These are phyloP conservation scores for Stomatorhinus walkeri DNA, from an alignment of 2,797 vertebrate species.

Conservation along the genomic window DNA sequence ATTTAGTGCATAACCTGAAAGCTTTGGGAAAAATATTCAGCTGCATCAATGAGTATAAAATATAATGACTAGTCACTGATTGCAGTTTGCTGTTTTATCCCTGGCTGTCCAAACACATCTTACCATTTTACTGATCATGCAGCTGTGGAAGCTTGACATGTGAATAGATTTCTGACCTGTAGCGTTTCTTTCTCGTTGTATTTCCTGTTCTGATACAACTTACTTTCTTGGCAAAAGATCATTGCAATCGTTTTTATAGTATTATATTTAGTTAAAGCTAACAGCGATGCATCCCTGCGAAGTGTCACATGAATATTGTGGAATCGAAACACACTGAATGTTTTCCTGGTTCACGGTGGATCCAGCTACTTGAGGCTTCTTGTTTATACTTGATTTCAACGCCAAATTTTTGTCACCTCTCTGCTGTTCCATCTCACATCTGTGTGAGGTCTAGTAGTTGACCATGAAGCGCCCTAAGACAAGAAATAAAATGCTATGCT, in stretches of 20 bases:
- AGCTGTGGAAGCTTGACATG: background rate
- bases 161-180: background rate
- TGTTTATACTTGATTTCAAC: slow-evolving; percentile 35
- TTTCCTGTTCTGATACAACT: background rate
- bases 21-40: background rate
- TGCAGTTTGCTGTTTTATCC: background rate
- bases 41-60: background rate
- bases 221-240: background rate
- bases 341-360: background rate
- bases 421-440: slow-evolving; percentile 46
- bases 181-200: background rate
- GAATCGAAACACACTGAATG: background rate
- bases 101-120: background rate
- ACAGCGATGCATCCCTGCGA: background rate
- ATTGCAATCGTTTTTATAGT: background rate
- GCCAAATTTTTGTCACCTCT: slow-evolving; percentile 49
- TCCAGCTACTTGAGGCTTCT: slow-evolving; percentile 31
- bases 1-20: background rate
- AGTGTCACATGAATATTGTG: background rate
- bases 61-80: background rate
- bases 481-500: slow-evolving; percentile 42
- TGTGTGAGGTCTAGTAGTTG: slow-evolving; percentile 46
- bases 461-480: slow-evolving; percentile 47
- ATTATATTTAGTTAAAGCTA: background rate
- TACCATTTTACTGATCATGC: background rate